Base-by-base conservation (phyloP, 2,888 invertebrate genomes). In the Artemia sp. region DNA sequence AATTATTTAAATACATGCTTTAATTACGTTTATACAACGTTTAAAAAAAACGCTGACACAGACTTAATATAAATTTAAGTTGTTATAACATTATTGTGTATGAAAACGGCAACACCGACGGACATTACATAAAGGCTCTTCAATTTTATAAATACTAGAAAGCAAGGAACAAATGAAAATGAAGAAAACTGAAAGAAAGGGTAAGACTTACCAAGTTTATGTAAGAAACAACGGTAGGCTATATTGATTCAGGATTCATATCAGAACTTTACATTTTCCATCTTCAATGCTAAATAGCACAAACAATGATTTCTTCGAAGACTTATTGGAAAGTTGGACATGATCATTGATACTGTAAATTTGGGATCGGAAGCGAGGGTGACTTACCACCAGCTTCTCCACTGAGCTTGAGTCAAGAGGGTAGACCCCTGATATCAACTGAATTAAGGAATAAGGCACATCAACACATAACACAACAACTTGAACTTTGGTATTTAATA, bases 371-470 rank as follows among this genome's bases (percentile, higher is more conserved):
- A 58, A 58, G 24, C 64, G 64, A n/a, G 64, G 64, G 24, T 58
- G 24, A 11, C 64, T 58, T 24, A 10, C n/a, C n/a, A 58, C 24
- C 64, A 58, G 24, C 11, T 58, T 58, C 64, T 58, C 64, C 14
- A 58, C 64, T 58, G 64, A 19, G n/a, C 8, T 24, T 10, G 9
- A n/a, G 64, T 58, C 64, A 19, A 58, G 24, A n/a, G 64, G 64
- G 10, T 58, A 58, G 8, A 58, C 8, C 9, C 64, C 64, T 19
- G 64, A 58, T 58, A 58, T 58, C 14, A 19, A 19, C 64, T 58
- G 64, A 58, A 58, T 58, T 24, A 58, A n/a, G 11, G 11, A 19
- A 58, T 58, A 58, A 24, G 64, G 64, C 64, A 58, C 64, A 58
- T 58, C 64, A 24, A 58, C 14, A 58, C 64, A 58, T 9, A 58